Conservation (phyloP, 1,140 invertebrate species). For the Heliconius hewitsoni region DNA sequence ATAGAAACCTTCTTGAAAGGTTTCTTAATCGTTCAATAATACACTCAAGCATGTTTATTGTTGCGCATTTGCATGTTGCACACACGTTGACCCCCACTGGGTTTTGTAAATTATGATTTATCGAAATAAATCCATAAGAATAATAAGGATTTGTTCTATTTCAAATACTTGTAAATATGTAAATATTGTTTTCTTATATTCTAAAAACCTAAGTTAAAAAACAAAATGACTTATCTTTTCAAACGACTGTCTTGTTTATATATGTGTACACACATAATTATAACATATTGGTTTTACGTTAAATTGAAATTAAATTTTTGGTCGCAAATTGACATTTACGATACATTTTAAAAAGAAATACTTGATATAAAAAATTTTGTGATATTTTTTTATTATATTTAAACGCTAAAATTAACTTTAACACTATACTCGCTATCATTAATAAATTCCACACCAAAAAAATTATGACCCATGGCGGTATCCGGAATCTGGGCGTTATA, state of each 20-base stretch:
- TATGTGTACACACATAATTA: too few species aligned
- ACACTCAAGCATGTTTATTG: conserved; percentile 59
- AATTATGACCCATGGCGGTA: conserved; percentile 31
- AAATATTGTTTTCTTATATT: too few species aligned
- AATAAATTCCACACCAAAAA: conserved; percentile 5
- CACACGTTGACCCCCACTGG: conserved; percentile 25
- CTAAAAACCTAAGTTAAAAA: too few species aligned
- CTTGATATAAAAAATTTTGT: too few species aligned
- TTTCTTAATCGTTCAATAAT: conserved; percentile 73
- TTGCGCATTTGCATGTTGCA: conserved; percentile 43
- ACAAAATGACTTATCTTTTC: too few species aligned
- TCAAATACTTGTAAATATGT: neutral
- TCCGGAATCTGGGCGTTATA: conserved; percentile 31
- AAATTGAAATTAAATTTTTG: too few species aligned
- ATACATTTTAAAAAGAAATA: too few species aligned
- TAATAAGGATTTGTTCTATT: conserved; percentile 13
- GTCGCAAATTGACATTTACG: too few species aligned
- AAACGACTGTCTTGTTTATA: too few species aligned
- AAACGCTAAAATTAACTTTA: neutral
- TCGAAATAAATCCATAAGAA: conserved; percentile 16
- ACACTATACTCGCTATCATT: neutral
- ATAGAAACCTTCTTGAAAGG: conserved; percentile 60
- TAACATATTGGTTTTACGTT: too few species aligned
- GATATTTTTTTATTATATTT: neutral
- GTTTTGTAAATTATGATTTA: conserved; percentile 33